A percentile compares a stretch with the other conserved stretches of the same genome.
Evolutionary conservation across 1,140 invertebrate genomes (phyloP).

Genomic region (Zaprionus capensis): DNA sequence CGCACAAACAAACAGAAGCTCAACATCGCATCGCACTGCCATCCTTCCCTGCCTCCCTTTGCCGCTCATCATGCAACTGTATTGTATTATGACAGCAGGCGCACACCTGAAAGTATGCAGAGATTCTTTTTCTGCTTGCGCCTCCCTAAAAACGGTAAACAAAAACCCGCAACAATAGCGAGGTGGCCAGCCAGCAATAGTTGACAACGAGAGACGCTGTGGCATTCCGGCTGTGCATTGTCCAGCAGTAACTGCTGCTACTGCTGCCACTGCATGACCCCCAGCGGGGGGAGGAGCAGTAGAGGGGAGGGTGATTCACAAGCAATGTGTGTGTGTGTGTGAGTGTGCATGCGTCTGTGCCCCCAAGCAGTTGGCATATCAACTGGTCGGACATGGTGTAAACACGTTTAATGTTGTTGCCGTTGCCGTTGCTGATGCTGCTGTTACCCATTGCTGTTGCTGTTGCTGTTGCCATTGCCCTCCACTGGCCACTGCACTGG

Average conservation of each 20-base stretch:
- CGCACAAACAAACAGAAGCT: slow-evolving; percentile 43
- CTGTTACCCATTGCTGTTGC: slow-evolving; percentile 4
- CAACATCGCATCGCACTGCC: slow-evolving; percentile 15
- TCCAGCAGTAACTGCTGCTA: slow-evolving; percentile 44
- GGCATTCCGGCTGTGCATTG: slow-evolving; percentile 76
- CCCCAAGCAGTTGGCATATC: slow-evolving; percentile 70
- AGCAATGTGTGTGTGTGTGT: slow-evolving; percentile 9
- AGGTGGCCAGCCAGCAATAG: slow-evolving; percentile 38
- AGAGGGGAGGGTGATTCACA: too few relatives aligned
- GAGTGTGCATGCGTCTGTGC: slow-evolving; percentile 31
- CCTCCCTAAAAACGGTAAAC: slow-evolving; percentile 67
- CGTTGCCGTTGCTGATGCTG: slow-evolving; percentile 15
- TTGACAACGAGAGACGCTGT: slow-evolving; percentile 53
- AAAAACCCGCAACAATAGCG: slow-evolving; percentile 70
- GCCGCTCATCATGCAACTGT: slow-evolving; percentile 6
- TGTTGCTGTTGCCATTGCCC: slow-evolving; percentile 5
- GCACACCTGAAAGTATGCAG: slow-evolving; percentile 77
- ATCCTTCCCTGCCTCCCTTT: neutral
- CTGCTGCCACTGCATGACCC: slow-evolving; percentile 58
- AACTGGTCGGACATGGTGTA: slow-evolving; percentile 82
- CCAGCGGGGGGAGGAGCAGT: neutral
- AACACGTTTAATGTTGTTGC: slow-evolving; percentile 81
- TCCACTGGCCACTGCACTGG: slow-evolving; percentile 26
- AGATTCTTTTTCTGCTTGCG: slow-evolving; percentile 60
- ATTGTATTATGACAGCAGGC: slow-evolving; percentile 76